Evolutionary conservation across 1,140 invertebrate genomes (phyloP).

Genomic region (Plodia interpunctella): DNA sequence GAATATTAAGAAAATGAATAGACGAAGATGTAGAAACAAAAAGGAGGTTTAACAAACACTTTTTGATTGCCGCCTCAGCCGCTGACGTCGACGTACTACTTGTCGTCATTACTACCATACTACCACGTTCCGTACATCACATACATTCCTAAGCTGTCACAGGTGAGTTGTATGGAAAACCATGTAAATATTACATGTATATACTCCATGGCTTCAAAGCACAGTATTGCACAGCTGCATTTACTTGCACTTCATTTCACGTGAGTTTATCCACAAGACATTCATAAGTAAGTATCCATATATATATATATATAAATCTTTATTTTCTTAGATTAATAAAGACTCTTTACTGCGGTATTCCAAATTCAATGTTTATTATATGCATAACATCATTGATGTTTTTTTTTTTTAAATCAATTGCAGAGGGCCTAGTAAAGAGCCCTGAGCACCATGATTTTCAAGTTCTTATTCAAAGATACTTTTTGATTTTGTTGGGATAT

Average conservation of each 20-base stretch:
- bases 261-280: not conserved
- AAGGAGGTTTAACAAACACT: slow-evolving; percentile 4
- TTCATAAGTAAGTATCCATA: no score
- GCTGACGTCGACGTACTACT: slow-evolving; percentile 63
- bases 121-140: slow-evolving; percentile 61
- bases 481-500: no score
- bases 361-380: no score
- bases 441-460: no score
- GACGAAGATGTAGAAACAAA: not conserved
- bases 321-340: no score
- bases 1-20: not conserved
- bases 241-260: not conserved
- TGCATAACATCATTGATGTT: no score
- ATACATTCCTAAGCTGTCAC: slow-evolving; percentile 62
- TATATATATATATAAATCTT: no score
- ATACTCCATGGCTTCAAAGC: slow-evolving; percentile 5
- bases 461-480: no score
- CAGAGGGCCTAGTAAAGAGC: no score
- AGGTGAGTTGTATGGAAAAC: slow-evolving; percentile 49
- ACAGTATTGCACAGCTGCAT: not conserved
- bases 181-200: slow-evolving; percentile 2
- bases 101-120: slow-evolving; percentile 53
- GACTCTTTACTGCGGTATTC: no score
- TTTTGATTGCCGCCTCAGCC: slow-evolving; percentile 38
- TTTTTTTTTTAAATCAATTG: no score